These are phyloP conservation scores for Lophochroa leadbeateri DNA, from an alignment of 2,113 vertebrate genomes.

Conservation along the genomic window DNA sequence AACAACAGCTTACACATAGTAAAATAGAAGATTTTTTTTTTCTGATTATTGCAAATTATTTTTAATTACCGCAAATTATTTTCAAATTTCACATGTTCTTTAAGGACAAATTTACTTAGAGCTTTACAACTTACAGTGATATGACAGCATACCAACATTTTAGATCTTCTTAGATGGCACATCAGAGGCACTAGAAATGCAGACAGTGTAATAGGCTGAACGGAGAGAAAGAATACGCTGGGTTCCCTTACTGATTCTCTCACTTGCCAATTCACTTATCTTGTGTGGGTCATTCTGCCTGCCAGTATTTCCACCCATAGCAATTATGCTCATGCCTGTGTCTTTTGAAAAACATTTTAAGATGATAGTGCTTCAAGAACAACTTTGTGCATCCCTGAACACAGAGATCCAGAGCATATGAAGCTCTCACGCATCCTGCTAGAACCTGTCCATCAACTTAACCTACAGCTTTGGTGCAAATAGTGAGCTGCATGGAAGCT, in stretches of 20 bases:
- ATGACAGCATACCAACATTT: not conserved
- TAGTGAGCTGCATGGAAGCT: not conserved
- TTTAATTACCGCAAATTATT: not conserved
- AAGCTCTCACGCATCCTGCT: not conserved
- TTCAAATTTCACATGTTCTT: not conserved
- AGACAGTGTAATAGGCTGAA: not conserved
- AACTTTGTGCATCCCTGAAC: not conserved
- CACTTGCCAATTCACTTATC: not conserved
- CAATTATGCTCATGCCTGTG: not conserved
- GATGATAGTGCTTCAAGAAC: not conserved
- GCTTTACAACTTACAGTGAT: not conserved
- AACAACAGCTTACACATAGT: no score
- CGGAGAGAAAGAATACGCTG: not conserved
- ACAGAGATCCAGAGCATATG: not conserved
- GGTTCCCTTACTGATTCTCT: not conserved
- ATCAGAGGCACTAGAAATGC: not conserved
- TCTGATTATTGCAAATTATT: not conserved
- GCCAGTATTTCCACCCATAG: not conserved
- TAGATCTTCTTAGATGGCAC: not conserved
- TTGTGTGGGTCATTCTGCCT: not conserved
- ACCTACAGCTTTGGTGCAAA: not conserved
- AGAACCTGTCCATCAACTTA: not conserved
- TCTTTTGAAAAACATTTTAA: not conserved
- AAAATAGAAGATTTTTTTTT: not conserved
- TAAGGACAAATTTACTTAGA: not conserved